Evolutionary conservation across 2,888 invertebrate genomes (phyloP).

Genomic region (Euproctis similis): DNA sequence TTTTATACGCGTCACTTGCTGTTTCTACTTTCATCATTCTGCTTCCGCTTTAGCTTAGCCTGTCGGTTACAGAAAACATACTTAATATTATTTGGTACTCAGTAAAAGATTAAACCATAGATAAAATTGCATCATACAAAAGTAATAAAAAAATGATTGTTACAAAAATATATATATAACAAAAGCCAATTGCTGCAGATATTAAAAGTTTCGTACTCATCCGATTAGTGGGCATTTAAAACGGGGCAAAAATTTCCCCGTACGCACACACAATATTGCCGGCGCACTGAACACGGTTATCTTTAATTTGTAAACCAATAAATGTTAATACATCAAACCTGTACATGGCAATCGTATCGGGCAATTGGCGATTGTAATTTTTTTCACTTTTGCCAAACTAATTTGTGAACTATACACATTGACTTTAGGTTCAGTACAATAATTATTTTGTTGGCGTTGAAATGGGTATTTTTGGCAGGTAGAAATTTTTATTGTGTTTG

Average conservation of each 20-base stretch:
- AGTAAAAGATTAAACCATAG: neutral
- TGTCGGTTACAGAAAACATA: too few species aligned
- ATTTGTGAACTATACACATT: constrained; percentile 62
- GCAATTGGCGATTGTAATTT: constrained; percentile 59
- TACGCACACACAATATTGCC: constrained; percentile 43
- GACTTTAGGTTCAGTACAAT: constrained; percentile 40
- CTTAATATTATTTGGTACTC: too few species aligned
- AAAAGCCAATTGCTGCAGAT: constrained; percentile 16
- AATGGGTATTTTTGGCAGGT: too few species aligned
- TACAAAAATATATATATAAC: constrained; percentile 4
- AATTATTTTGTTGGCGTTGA: constrained; percentile 59
- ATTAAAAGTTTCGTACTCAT: constrained; percentile 27
- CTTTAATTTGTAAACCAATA: constrained; percentile 74
- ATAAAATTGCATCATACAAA: neutral
- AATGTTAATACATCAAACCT: constrained; percentile 69
- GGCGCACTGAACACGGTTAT: constrained; percentile 43
- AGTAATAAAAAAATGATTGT: constrained; percentile 5
- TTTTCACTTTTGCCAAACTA: constrained; percentile 57
- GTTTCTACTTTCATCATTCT: too few species aligned
- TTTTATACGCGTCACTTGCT: too few species aligned
- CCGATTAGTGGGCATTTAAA: constrained; percentile 30
- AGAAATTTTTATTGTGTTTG: constrained; percentile 59
- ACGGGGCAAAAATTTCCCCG: constrained; percentile 16
- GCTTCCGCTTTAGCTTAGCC: too few species aligned
- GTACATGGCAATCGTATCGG: constrained; percentile 34